Conservation (phyloP, 2,888 invertebrate species). For the Didymodactylos carnosus region DNA sequence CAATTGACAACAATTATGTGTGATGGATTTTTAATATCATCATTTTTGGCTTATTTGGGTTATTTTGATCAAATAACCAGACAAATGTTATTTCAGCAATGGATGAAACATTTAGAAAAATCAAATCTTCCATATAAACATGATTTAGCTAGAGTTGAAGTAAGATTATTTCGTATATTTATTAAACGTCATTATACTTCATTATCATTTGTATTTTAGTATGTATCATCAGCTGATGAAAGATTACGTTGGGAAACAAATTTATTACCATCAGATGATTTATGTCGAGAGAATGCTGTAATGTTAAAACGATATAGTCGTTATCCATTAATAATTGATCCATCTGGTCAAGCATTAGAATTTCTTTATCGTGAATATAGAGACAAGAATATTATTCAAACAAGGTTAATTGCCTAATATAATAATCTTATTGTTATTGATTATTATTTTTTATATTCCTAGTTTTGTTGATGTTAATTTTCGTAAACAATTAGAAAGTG, state of each 20-base stretch:
- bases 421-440: no score
- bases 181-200: background rate
- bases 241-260: conserved; percentile 86
- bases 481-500: conserved; percentile 92
- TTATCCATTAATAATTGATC: conserved; percentile 95
- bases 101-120: conserved; percentile 76
- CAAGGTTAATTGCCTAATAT: conserved; percentile 46
- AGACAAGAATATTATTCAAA: conserved; percentile 86
- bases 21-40: conserved; percentile 80
- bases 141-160: conserved; percentile 39
- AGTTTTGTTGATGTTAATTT: conserved; percentile 94
- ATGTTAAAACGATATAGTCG: conserved; percentile 72
- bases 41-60: conserved; percentile 92
- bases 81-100: conserved; percentile 76
- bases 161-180: conserved; percentile 16
- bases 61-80: conserved; percentile 57
- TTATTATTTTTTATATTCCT: conserved; percentile 9
- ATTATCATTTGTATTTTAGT: conserved; percentile 30
- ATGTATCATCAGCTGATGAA: conserved; percentile 92
- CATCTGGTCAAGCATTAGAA: conserved; percentile 94
- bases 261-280: conserved; percentile 80
- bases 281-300: conserved; percentile 97
- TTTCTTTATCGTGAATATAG: conserved; percentile 93
- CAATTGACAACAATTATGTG: conserved; percentile 93
- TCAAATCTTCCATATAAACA: conserved; percentile 50